Evolutionary conservation across 2,797 vertebrate genomes (phyloP), one percentile per base, ranked within the genome.

Genomic region (Trachurus trachurus): DNA sequence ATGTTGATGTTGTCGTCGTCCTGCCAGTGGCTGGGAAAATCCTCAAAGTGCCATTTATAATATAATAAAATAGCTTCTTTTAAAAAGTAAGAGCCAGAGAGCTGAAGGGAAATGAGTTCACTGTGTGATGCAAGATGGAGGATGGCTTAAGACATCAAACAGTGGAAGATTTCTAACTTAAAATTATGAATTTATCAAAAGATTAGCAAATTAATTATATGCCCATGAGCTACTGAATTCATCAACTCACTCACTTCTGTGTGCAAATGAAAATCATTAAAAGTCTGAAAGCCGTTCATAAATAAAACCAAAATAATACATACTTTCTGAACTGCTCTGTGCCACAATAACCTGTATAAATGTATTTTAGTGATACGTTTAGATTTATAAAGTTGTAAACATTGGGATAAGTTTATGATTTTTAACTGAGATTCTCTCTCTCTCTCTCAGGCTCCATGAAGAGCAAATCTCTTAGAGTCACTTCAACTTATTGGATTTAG

Each of bases 401-500:
- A 60, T 39, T 59, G n/a, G 12, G 4, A 68, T 58, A 16, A 64
- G 60, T 1, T 15, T 31, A 13, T 17, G 0, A 26, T n/a, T 68
- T 37, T 29, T 34, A 11, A 26, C 2, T 45, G n/a, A 62, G 31
- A 12, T n/a, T 17, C 50, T 57, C 42, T 29, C 29, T 17, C 50
- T 57, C 42, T 29, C 6, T 52, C 15, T 0, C 29, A 29, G 31
- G 15, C 31, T 49, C 12, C 6, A 31, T 40, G 22, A 49, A 66
- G 40, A 21, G 29, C 4, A 50, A 60, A 67, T 61, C 31, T 11
- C 31, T 34, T 34, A 6, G 31, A 56, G 11, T 45, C 47, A 42
- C 50, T 80, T 21, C 53, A 6, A 59, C 3, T 63, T 42, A 63
- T 34, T 73, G 34, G 37, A 52, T 74, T 68, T 54, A 56, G 49